A percentile compares a stretch with the other conserved stretches of the same genome.
Conservation (phyloP, 2,888 invertebrate genomes). For the Trachelus troglodyta region DNA sequence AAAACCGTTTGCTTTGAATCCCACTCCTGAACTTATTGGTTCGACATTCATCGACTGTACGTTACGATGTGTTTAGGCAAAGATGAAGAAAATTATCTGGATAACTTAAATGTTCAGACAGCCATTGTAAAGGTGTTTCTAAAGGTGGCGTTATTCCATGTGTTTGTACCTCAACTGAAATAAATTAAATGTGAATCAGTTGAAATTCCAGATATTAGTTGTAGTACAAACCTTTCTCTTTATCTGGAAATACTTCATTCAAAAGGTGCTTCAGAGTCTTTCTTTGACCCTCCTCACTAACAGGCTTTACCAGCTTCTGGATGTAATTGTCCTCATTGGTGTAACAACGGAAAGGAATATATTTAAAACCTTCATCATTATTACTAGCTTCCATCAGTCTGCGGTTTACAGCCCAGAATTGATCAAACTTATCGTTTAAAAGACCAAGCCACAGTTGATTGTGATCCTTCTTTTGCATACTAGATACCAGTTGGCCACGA, state of each 20-base stretch:
- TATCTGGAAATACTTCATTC: slow-evolving; percentile 76
- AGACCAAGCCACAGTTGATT: slow-evolving; percentile 95
- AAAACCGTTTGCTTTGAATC: background rate
- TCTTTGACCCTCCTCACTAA: slow-evolving; percentile 78
- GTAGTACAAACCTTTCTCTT: slow-evolving; percentile 60
- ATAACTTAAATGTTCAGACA: slow-evolving; percentile 97
- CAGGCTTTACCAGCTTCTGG: slow-evolving; percentile 83
- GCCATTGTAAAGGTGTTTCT: slow-evolving; percentile 95
- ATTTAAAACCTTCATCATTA: slow-evolving; percentile 85
- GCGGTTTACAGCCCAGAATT: slow-evolving; percentile 98
- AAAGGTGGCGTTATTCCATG: slow-evolving; percentile 91
- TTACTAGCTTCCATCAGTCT: slow-evolving; percentile 90
- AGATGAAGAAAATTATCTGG: slow-evolving; percentile 99
- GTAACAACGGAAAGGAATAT: slow-evolving; percentile 91
- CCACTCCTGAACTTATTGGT: background rate
- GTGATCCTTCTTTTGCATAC: slow-evolving; percentile 97
- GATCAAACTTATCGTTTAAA: slow-evolving; percentile 97
- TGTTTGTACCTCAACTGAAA: slow-evolving; percentile 81
- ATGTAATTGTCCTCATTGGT: slow-evolving; percentile 74
- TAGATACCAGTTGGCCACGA: slow-evolving; percentile 86
- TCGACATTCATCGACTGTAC: background rate
- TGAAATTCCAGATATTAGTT: slow-evolving; percentile 6
- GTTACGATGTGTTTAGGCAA: slow-evolving; percentile 68
- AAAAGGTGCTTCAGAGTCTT: slow-evolving; percentile 80
- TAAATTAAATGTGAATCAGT: slow-evolving; percentile 6